These are phyloP conservation scores for Sardinella longiceps DNA, from an alignment of 2,797 vertebrate species.

Conservation along the genomic window DNA sequence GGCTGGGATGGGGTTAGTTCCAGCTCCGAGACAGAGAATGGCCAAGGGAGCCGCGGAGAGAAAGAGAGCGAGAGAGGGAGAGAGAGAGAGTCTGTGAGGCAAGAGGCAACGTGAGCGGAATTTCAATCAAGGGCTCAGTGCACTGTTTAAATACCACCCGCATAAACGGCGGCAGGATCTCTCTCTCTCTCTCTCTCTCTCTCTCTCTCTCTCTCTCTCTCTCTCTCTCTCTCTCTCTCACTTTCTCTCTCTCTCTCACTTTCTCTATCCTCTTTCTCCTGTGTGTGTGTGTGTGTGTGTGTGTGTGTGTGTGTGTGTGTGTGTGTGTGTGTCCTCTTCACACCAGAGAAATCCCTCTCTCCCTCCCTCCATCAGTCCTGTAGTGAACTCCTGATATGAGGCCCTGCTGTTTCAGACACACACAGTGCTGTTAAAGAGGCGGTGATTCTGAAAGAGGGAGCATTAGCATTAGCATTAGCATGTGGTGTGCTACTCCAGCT, in stretches of 20 bases:
- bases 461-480: slow-evolving; percentile 27
- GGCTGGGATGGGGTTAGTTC: slow-evolving; percentile 15
- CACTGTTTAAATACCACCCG: slow-evolving; percentile 55
- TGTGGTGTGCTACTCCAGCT: slow-evolving; percentile 15
- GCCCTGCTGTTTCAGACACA: neutral
- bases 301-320: neutral
- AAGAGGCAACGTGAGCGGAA: slow-evolving; percentile 57
- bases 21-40: slow-evolving; percentile 7
- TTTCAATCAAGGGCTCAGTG: slow-evolving; percentile 55
- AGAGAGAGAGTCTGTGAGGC: slow-evolving; percentile 41
- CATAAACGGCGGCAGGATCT: neutral
- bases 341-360: neutral
- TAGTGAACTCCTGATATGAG: neutral
- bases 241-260: neutral
- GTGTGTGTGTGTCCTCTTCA: neutral
- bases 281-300: neutral
- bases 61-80: neutral
- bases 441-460: neutral
- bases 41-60: neutral
- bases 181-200: slow-evolving; percentile 25
- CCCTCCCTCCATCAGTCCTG: neutral
- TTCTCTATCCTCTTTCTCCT: neutral
- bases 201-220: neutral
- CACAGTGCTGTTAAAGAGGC: neutral
- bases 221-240: neutral